Base-by-base conservation (phyloP, 2,113 vertebrate genomes). In the Megaceryle torquata region DNA sequence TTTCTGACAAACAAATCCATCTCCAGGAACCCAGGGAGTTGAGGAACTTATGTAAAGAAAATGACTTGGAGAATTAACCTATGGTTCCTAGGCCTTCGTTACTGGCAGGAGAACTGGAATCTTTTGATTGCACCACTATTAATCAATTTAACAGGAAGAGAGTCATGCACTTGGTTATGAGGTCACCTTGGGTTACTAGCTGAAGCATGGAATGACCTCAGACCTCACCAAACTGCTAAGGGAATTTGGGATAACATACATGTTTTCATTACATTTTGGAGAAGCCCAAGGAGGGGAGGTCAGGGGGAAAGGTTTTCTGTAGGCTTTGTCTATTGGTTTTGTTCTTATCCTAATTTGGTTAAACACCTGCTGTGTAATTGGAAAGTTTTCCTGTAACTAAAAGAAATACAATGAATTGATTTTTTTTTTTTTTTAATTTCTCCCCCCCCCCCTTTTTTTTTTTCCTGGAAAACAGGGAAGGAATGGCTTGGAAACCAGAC, bases 111-210 rank as follows among this genome's bases (percentile, higher is more conserved):
- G 82, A 11, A 3, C 61, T 61, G 82, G 71, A 91, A 75, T 37
- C 79, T 60, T 68, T 88, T 71, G 85, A 54, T 33, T 48, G 51
- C 53, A 54, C 64, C 65, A 5, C 33, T 10, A 61, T 96, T 37
- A 88, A 97, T 96, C 94, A 89, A 69, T 90, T 95, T 93, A 91
- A 95, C 25, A 2, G 82, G 77, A 91, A 83, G n/a, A 29, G 15
- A 39, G 88, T 94, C 94, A 89, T 87, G 77, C 65, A 84, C 37
- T 72, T 56, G 70, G 53, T 83, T 48, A 79, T 97, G 96, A 96
- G 85, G 94, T 95, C 95, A 94, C 92, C 74, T 50, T 86, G 79
- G 96, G 94, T 96, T 89, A 96, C 79, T 74, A 77, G 74, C 76
- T 87, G 94, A 41, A 93, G 93, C 77, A 33, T 24, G 44, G 63